A percentile compares a stretch with the other conserved stretches of the same genome.
Conservation (phyloP, 2,888 invertebrate genomes). For the Ctenicera cuprea region DNA sequence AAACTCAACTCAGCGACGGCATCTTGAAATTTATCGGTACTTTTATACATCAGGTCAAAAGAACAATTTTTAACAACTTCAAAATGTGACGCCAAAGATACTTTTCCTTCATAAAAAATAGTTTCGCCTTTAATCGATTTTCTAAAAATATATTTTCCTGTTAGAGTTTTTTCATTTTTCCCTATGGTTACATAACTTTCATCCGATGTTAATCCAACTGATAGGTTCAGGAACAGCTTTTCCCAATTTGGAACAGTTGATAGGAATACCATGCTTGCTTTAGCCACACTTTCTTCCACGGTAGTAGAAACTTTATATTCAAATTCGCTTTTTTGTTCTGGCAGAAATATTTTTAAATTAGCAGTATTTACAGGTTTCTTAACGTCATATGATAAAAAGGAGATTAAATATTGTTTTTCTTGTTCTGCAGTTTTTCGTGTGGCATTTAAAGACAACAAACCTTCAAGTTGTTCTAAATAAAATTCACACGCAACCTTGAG, state of each 20-base stretch:
- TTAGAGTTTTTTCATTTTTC: constrained; percentile 35
- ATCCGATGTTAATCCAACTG: constrained; percentile 16
- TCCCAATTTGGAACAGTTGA: constrained; percentile 36
- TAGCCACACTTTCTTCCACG: not conserved
- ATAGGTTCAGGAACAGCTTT: constrained; percentile 8
- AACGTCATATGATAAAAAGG: not conserved
- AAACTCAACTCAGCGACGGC: not conserved
- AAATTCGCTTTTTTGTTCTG: constrained; percentile 6
- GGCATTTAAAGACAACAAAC: not conserved
- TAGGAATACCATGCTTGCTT: constrained; percentile 1
- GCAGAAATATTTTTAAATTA: not conserved
- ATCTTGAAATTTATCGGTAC: constrained; percentile 6
- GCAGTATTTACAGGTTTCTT: not conserved
- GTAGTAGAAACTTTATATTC: not conserved
- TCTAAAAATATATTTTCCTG: not conserved
- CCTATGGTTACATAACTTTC: constrained; percentile 25
- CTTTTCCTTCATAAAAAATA: not conserved
- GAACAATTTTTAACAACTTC: constrained; percentile 30
- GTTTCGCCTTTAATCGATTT: not conserved
- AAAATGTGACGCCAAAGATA: constrained; percentile 9
- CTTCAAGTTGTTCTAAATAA: not conserved
- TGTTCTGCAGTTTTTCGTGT: not conserved
- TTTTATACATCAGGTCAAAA: constrained; percentile 21
- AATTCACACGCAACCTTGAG: not conserved
- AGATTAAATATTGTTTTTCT: not conserved